A percentile compares a stretch with the other conserved stretches of the same genome.
Conservation (phyloP, 2,888 invertebrate species). For the Nudaria mundana region DNA sequence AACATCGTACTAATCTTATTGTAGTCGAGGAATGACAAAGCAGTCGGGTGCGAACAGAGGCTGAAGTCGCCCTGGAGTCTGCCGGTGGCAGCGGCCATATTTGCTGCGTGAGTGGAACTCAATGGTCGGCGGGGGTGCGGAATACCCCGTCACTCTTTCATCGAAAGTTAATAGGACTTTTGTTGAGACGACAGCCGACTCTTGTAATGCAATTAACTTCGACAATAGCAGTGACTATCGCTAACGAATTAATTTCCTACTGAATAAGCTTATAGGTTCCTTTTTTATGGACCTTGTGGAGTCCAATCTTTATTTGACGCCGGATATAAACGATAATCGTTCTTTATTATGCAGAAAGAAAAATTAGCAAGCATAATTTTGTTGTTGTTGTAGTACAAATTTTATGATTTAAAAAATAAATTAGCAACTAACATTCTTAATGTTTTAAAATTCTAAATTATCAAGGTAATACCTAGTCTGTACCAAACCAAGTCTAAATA, state of each 20-base stretch:
- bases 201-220: constrained; percentile 80
- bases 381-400: too few relatives aligned
- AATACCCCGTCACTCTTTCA: constrained; percentile 64
- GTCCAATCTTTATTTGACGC: constrained; percentile 7
- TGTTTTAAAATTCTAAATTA: too few relatives aligned
- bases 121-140: constrained; percentile 49
- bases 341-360: too few relatives aligned
- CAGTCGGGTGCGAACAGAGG: constrained; percentile 38
- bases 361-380: too few relatives aligned
- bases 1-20: constrained; percentile 66
- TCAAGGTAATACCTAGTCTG: too few relatives aligned
- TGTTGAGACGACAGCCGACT: constrained; percentile 65
- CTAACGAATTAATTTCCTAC: constrained; percentile 69
- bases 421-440: too few relatives aligned
- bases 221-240: constrained; percentile 72
- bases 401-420: too few relatives aligned
- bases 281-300: constrained; percentile 23
- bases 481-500: too few relatives aligned
- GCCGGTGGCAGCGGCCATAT: constrained; percentile 69
- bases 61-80: constrained; percentile 64
- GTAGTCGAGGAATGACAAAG: constrained; percentile 55
- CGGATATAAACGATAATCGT: too few relatives aligned
- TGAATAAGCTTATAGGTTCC: constrained; percentile 34
- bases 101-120: constrained; percentile 65
- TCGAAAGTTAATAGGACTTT: constrained; percentile 76